phyloP scores from a whole-genome alignment of 1,140 invertebrate species.

The Asobara japonica region DNA sequence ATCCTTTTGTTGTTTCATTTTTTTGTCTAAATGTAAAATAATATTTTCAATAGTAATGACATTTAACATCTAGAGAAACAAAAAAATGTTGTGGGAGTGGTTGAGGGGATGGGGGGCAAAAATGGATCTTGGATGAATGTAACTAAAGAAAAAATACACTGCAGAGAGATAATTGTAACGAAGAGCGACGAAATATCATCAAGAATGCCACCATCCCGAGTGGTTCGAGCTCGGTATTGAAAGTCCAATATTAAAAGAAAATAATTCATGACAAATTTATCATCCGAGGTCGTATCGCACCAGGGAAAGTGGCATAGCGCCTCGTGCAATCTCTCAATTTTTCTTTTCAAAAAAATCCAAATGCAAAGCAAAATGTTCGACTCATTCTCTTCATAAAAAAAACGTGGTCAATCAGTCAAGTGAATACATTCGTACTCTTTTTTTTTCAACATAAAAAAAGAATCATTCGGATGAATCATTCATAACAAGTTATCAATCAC shows the following conservation, averaged over 20 bases:
- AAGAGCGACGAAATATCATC: neutral
- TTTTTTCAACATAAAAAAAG: neutral
- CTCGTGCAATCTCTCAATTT: neutral
- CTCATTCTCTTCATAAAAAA: neutral
- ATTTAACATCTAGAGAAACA: neutral
- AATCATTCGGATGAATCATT: neutral
- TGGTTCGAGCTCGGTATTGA: constrained; percentile 11
- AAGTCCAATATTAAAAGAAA: neutral
- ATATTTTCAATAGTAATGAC: constrained; percentile 5
- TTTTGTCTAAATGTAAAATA: neutral
- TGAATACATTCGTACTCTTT: constrained; percentile 4
- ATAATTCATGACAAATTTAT: neutral
- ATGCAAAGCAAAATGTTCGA: neutral
- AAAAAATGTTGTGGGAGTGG: neutral
- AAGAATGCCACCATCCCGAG: constrained; percentile 6
- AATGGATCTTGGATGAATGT: neutral
- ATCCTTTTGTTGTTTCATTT: neutral
- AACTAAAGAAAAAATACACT: neutral
- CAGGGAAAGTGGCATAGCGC: neutral
- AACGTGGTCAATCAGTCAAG: constrained; percentile 1
- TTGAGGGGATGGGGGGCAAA: neutral
- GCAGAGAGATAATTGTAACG: neutral
- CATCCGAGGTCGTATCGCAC: constrained; percentile 3
- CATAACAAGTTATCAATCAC: constrained; percentile 8
- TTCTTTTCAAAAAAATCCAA: neutral